These are phyloP conservation scores for Elgaria multicarinata DNA, from an alignment of 2,113 vertebrate genomes.

Conservation along the genomic window DNA sequence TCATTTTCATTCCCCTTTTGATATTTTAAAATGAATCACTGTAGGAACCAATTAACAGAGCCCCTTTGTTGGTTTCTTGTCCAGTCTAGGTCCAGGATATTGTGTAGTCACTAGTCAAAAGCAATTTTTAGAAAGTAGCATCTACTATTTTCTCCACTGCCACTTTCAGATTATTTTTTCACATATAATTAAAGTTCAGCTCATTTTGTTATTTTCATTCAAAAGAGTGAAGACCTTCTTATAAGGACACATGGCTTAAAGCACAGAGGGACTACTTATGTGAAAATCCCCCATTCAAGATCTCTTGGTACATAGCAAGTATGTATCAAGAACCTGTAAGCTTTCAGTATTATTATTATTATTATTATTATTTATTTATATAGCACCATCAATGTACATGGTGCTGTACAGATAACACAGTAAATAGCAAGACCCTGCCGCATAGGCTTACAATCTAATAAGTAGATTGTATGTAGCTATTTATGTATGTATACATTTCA, in stretches of 20 bases:
- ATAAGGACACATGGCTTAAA: background rate
- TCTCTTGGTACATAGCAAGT: too few relatives aligned
- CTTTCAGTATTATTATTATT: too few relatives aligned
- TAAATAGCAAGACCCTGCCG: too few relatives aligned
- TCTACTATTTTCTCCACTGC: background rate
- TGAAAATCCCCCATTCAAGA: background rate
- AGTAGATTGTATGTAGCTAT: too few relatives aligned
- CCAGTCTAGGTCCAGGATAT: background rate
- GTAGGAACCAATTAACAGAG: background rate
- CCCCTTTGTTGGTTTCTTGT: background rate
- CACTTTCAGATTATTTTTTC: background rate
- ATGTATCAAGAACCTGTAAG: too few relatives aligned
- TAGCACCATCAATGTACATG: too few relatives aligned
- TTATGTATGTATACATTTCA: too few relatives aligned
- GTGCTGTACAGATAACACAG: too few relatives aligned
- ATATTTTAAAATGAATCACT: background rate
- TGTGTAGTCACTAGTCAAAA: background rate
- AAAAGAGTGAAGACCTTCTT: background rate
- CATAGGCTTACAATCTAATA: too few relatives aligned
- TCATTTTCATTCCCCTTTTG: background rate
- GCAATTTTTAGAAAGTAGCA: background rate
- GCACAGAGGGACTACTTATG: background rate
- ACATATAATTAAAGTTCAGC: background rate
- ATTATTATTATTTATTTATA: too few relatives aligned
- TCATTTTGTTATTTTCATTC: background rate